Conservation (phyloP, 2,113 vertebrate species). For the Rhynchomys soricoides region DNA sequence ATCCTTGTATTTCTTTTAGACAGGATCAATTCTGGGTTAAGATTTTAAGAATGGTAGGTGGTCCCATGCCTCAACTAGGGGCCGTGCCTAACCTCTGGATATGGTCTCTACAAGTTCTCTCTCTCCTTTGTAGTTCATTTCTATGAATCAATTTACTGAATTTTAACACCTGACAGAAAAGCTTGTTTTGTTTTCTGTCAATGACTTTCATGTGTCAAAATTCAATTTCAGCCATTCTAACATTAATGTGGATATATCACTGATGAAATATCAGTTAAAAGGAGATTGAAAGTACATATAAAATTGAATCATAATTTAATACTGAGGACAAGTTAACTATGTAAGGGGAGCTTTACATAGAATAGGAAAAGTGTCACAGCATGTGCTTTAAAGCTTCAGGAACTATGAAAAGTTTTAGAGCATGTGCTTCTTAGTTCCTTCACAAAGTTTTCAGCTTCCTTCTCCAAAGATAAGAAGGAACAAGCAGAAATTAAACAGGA, state of each 20-base stretch:
- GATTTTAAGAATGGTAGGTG: too few relatives aligned
- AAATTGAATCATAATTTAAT: background rate
- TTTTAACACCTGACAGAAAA: background rate
- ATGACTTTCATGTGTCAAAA: background rate
- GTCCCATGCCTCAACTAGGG: too few relatives aligned
- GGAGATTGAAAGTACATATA: background rate
- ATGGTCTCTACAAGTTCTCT: too few relatives aligned
- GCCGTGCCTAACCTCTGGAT: too few relatives aligned
- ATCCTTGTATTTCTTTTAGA: too few relatives aligned
- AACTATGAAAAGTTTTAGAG: background rate
- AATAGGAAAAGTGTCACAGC: background rate
- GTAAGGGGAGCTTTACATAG: background rate
- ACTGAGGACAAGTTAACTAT: background rate
- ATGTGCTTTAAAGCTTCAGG: background rate
- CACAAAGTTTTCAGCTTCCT: background rate
- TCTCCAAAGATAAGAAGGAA: background rate
- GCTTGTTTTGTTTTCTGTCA: background rate
- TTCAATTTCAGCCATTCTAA: background rate
- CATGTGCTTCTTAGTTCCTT: background rate
- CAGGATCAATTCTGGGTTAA: too few relatives aligned
- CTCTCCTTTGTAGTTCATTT: too few relatives aligned
- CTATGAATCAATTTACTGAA: background rate
- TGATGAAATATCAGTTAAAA: constrained; percentile 23
- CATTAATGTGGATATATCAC: background rate
- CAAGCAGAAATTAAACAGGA: background rate